phyloP scores from a whole-genome alignment of 2,113 vertebrate genomes.

The Phyllostomus discolor region DNA sequence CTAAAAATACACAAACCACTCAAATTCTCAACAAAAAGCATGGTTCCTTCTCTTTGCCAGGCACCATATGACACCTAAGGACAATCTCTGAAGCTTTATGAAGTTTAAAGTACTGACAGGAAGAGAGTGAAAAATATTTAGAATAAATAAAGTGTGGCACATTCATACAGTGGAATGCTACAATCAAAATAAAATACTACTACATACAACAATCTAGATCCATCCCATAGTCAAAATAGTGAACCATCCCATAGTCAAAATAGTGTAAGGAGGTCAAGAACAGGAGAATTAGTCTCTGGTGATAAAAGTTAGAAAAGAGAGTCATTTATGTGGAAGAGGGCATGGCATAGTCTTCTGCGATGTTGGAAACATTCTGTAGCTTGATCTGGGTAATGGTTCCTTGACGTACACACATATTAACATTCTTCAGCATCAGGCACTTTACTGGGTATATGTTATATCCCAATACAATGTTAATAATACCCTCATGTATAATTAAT shows the following conservation, averaged over 20 bases:
- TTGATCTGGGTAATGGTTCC: background rate
- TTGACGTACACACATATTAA: background rate
- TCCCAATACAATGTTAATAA: background rate
- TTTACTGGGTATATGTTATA: background rate
- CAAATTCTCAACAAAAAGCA: background rate
- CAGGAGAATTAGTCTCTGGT: background rate
- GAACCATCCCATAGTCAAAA: background rate
- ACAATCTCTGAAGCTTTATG: background rate
- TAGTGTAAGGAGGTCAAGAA: background rate
- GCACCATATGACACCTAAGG: background rate
- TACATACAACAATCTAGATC: background rate
- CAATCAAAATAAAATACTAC: background rate
- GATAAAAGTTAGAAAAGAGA: background rate
- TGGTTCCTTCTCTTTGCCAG: background rate
- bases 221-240: background rate
- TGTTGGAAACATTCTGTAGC: background rate
- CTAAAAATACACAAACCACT: background rate
- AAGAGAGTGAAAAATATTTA: background rate
- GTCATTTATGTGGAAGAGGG: background rate
- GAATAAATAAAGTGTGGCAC: background rate
- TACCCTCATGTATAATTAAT: background rate
- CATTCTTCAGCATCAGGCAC: background rate
- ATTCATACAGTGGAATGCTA: background rate
- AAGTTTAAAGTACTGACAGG: background rate
- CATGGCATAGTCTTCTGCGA: background rate